Evolutionary conservation across 2,888 invertebrate genomes (phyloP), one percentile per base, ranked within the genome.

Genomic region (Oxytorus armatus): DNA sequence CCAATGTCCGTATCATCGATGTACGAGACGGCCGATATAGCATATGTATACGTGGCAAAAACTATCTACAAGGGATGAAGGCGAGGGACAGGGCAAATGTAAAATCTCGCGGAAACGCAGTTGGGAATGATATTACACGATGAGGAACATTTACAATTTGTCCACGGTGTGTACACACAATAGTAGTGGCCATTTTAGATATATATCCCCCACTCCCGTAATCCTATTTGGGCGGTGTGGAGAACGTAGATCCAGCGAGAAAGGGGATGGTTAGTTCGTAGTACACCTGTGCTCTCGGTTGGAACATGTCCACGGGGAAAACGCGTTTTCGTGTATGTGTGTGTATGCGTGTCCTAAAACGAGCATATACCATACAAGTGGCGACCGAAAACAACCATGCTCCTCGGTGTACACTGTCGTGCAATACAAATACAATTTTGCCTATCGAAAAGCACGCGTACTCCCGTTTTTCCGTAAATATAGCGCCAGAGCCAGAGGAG

Each of bases 51-150:
- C 3, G 16, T 4, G 11, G 42, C n/a, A 23, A 61, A 21, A 39
- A 21, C n/a, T n/a, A n/a, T n/a, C n/a, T 8, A 42, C n/a, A 42
- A 23, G n/a, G 8, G 14, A 3, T 36, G 39, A 4, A 11, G 18
- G 39, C n/a, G 11, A 3, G 18, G 18, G 11, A 23, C n/a, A n/a
- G 23, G 55, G 84, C 75, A 82, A 85, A 85, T 84, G 84, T 81
- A 83, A 85, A 86, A 88, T 87, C 84, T 84, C 51, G 65, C 74
- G 63, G 75, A 75, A 81, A 82, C 77, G 76, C 55, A 69, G 66
- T 76, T n/a, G 73, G 69, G 66, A 75, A 82, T 61, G 79, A 63
- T 69, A 51, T 57, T 44, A 65, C 44, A 63, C 77, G 63, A 69
- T 75, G 61, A 66, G 73, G 77, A 51, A 79, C 80, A 84, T 84